Conservation (phyloP, 2,113 vertebrate genomes). For the Leptobrachium leishanense region DNA sequence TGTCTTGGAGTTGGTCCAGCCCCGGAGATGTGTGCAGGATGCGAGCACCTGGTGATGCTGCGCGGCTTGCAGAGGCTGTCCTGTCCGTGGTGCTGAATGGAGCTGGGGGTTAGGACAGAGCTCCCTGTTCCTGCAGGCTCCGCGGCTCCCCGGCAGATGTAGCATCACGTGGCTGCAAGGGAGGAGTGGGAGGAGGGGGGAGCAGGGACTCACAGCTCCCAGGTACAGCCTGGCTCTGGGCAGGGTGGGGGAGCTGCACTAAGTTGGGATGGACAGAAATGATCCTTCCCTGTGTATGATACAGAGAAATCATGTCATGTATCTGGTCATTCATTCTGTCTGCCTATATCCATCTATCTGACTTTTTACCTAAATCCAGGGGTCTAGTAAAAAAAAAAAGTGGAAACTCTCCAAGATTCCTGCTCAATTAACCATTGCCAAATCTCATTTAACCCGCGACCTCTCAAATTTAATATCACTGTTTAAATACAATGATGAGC, state of each 20-base stretch:
- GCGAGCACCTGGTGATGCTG: neutral
- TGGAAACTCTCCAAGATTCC: too few relatives aligned
- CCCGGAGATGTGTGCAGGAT: neutral
- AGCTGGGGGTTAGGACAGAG: constrained; percentile 9
- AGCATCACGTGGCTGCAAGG: constrained; percentile 6
- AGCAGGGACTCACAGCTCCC: constrained; percentile 34
- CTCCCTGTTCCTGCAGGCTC: constrained; percentile 19
- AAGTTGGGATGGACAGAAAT: neutral
- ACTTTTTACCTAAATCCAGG: too few relatives aligned
- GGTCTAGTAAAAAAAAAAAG: too few relatives aligned
- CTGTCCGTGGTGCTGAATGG: constrained; percentile 29
- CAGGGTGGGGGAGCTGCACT: constrained; percentile 8
- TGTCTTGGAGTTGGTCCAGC: constrained; percentile 22
- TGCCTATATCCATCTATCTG: too few relatives aligned
- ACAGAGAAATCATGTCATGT: neutral
- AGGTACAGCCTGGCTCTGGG: constrained; percentile 36
- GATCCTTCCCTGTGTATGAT: neutral
- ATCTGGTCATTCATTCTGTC: too few relatives aligned
- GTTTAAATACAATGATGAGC: too few relatives aligned
- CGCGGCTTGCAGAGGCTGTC: neutral
- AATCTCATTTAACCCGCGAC: too few relatives aligned
- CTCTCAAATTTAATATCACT: too few relatives aligned
- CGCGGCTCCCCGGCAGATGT: constrained; percentile 33
- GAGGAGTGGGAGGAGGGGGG: constrained; percentile 3
- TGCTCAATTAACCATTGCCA: too few relatives aligned